Conservation (phyloP, 2,113 vertebrate genomes). For the Numida meleagris region DNA sequence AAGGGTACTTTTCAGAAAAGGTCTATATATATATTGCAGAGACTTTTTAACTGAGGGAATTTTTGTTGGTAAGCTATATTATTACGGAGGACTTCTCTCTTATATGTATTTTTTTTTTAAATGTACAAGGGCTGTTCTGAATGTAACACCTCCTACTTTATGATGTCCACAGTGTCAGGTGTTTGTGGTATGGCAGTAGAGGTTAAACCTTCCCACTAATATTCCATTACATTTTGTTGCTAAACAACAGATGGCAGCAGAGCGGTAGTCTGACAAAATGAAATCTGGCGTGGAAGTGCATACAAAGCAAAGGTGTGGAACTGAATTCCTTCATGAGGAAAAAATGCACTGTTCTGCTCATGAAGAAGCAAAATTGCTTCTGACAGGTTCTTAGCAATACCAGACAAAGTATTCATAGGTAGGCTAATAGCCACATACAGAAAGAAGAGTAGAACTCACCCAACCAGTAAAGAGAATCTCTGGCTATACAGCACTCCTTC, state of each 20-base stretch:
- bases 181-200: background rate
- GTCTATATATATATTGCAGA: rapidly evolving
- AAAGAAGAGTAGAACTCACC: too few relatives aligned
- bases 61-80: background rate
- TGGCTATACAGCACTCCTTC: too few relatives aligned
- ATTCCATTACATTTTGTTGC: background rate
- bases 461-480: too few relatives aligned
- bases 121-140: background rate
- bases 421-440: too few relatives aligned
- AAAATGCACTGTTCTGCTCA: background rate
- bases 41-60: background rate
- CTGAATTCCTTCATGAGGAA: background rate
- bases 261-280: background rate
- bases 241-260: background rate
- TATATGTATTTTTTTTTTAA: background rate
- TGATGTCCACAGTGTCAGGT: background rate
- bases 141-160: background rate
- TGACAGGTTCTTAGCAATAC: too few relatives aligned
- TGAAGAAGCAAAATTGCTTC: too few relatives aligned
- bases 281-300: background rate
- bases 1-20: background rate
- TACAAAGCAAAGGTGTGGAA: background rate
- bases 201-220: background rate
- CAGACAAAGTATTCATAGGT: too few relatives aligned
- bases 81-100: background rate